A percentile compares a stretch with the other conserved stretches of the same genome.
Conservation (phyloP, 2,797 vertebrate genomes). For the Hylomyscus alleni region DNA sequence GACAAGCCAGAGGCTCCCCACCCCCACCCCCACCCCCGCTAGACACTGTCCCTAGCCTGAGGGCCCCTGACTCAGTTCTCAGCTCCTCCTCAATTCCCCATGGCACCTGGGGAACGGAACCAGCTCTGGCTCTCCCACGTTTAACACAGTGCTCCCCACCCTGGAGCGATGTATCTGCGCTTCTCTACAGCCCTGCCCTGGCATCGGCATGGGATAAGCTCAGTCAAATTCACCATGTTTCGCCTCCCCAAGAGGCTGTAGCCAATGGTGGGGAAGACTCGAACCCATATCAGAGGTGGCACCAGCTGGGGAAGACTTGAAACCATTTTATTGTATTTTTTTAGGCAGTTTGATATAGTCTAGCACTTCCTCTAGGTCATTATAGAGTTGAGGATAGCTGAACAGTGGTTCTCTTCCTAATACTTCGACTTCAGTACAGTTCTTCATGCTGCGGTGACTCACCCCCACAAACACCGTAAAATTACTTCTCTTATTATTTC, state of each 20-base stretch:
- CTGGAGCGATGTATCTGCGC: too few species aligned
- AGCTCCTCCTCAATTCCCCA: neutral
- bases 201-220: neutral
- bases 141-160: too few species aligned
- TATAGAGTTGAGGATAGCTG: neutral
- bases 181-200: too few species aligned
- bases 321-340: neutral
- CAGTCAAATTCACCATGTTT: neutral
- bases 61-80: neutral
- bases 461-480: too few species aligned
- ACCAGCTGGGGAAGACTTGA: neutral
- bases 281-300: neutral
- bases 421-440: neutral
- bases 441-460: neutral
- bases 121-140: too few species aligned
- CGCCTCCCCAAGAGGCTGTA: neutral
- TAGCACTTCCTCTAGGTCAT: neutral
- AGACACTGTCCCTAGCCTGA: neutral
- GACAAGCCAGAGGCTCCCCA: neutral
- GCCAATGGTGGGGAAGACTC: neutral
- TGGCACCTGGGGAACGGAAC: too few species aligned
- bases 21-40: neutral
- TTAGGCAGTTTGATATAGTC: neutral
- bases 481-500: neutral
- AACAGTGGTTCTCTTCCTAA: neutral